phyloP scores from a whole-genome alignment of 2,797 vertebrate species.

The Menidia menidia region DNA sequence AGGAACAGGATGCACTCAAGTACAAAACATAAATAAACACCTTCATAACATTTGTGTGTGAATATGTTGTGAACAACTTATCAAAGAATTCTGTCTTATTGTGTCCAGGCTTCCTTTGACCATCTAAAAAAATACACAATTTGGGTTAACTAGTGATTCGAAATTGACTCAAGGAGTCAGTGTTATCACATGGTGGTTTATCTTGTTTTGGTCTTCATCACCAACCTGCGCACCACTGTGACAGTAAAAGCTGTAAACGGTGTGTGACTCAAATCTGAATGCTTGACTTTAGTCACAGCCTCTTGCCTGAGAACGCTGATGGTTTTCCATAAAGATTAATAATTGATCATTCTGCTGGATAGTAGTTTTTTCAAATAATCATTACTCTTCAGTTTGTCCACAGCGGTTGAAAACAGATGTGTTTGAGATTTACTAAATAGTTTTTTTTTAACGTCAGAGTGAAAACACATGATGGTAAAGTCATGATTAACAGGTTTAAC shows the following conservation, averaged over 20 bases:
- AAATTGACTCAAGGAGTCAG: too few relatives aligned
- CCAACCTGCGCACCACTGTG: slow-evolving; percentile 37
- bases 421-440: slow-evolving; percentile 46
- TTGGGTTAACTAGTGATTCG: background rate
- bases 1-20: slow-evolving; percentile 2
- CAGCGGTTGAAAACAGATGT: slow-evolving; percentile 45
- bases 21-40: background rate
- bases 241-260: slow-evolving; percentile 48
- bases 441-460: slow-evolving; percentile 29
- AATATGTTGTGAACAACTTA: too few relatives aligned
- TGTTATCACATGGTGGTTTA: too few relatives aligned
- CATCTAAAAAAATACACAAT: background rate
- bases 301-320: slow-evolving; percentile 59
- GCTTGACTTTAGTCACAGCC: slow-evolving; percentile 67
- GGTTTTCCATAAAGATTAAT: slow-evolving; percentile 49
- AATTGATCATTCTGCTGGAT: slow-evolving; percentile 50
- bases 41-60: background rate
- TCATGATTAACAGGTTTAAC: slow-evolving; percentile 39
- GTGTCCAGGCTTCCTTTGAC: background rate
- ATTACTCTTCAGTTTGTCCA: slow-evolving; percentile 51
- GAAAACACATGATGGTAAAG: slow-evolving; percentile 34
- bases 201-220: slow-evolving; percentile 8
- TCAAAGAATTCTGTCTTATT: too few relatives aligned
- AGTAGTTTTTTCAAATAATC: slow-evolving; percentile 47
- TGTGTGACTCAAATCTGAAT: slow-evolving; percentile 63